These are phyloP conservation scores for Apis laboriosa DNA, from an alignment of 1,140 invertebrate genomes.

Conservation along the genomic window DNA sequence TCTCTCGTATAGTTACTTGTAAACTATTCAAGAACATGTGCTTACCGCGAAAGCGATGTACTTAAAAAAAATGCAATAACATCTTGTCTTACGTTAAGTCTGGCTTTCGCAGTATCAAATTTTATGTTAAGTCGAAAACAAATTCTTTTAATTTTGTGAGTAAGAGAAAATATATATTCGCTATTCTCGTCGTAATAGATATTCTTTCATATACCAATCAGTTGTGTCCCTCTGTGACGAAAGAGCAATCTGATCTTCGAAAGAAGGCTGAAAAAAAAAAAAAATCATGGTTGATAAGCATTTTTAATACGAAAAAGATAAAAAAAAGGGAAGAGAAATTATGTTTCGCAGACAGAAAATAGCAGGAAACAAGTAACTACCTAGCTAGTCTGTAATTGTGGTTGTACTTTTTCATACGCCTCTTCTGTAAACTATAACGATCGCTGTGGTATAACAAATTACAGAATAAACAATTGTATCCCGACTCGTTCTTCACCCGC, in stretches of 20 bases:
- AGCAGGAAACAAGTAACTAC: slow-evolving; percentile 63
- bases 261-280: slow-evolving; percentile 18
- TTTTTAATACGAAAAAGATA: slow-evolving; percentile 23
- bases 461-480: slow-evolving; percentile 73
- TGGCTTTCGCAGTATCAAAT: slow-evolving; percentile 41
- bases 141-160: neutral
- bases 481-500: slow-evolving; percentile 57
- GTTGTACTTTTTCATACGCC: slow-evolving; percentile 74
- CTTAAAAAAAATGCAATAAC: slow-evolving; percentile 56
- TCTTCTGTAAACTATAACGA: slow-evolving; percentile 70
- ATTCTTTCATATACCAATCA: slow-evolving; percentile 4
- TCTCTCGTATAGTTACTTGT: slow-evolving; percentile 18
- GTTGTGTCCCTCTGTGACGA: slow-evolving; percentile 21
- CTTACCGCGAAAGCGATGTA: slow-evolving; percentile 45
- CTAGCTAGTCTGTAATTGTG: slow-evolving; percentile 69
- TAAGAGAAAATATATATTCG: neutral
- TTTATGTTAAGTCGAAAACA: slow-evolving; percentile 25
- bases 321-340: slow-evolving; percentile 44
- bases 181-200: slow-evolving; percentile 19
- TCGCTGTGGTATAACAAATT: slow-evolving; percentile 72
- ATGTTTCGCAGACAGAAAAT: slow-evolving; percentile 47
- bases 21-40: slow-evolving; percentile 22
- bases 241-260: slow-evolving; percentile 33
- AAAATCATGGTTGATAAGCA: slow-evolving; percentile 19
- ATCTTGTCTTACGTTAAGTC: slow-evolving; percentile 40